phyloP scores from a whole-genome alignment of 2,888 invertebrate genomes.

The Coremacera marginata region DNA sequence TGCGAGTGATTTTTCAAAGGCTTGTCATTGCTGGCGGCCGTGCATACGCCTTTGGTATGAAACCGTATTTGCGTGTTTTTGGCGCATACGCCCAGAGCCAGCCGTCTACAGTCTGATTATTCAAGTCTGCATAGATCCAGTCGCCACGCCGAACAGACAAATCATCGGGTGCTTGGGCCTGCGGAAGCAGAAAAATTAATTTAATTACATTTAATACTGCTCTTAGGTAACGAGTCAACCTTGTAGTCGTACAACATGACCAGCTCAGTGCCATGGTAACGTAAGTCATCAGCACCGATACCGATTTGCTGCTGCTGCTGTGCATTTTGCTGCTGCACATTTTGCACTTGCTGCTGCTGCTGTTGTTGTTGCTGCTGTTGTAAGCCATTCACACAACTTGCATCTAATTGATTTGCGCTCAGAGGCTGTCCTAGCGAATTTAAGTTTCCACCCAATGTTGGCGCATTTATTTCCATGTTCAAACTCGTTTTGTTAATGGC shows the following conservation, averaged over 20 bases:
- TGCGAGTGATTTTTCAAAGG: slow-evolving; percentile 51
- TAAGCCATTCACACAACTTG: slow-evolving; percentile 33
- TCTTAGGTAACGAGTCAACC: slow-evolving; percentile 67
- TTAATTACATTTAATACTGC: background rate
- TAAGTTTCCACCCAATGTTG: slow-evolving; percentile 46
- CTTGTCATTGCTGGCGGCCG: slow-evolving; percentile 93
- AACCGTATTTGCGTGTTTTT: slow-evolving; percentile 91
- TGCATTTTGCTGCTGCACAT: slow-evolving; percentile 48
- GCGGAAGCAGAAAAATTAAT: slow-evolving; percentile 3
- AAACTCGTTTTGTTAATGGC: slow-evolving; percentile 11
- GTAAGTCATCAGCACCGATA: slow-evolving; percentile 74
- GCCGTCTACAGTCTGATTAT: slow-evolving; percentile 93
- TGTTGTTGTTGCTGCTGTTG: slow-evolving; percentile 43
- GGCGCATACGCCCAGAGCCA: slow-evolving; percentile 97
- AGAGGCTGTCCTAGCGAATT: slow-evolving; percentile 49
- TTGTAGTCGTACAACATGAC: slow-evolving; percentile 97
- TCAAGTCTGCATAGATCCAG: slow-evolving; percentile 95
- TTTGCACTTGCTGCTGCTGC: slow-evolving; percentile 52
- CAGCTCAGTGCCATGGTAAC: slow-evolving; percentile 89
- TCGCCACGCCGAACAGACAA: slow-evolving; percentile 91
- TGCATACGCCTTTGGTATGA: slow-evolving; percentile 95
- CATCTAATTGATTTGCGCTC: slow-evolving; percentile 40
- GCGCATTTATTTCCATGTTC: slow-evolving; percentile 32
- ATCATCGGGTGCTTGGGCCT: slow-evolving; percentile 94
- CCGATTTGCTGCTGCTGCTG: slow-evolving; percentile 57